Conservation (phyloP, 2,113 vertebrate genomes). For the Porphyrio hochstetteri region DNA sequence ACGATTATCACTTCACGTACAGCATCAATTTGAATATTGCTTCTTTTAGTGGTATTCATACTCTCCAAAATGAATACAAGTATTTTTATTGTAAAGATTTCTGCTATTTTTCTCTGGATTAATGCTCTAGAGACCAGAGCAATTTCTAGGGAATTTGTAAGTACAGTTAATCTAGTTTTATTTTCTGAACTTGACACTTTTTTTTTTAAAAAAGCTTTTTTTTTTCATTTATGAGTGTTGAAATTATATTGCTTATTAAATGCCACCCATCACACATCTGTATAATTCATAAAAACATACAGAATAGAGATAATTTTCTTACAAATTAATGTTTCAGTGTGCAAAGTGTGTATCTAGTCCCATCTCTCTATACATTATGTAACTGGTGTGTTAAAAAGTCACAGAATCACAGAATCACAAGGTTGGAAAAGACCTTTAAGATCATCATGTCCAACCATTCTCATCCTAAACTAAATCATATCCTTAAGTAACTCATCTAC, state of each 20-base stretch:
- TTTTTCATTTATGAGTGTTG: neutral
- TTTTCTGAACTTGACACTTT: neutral
- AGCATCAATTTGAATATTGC: neutral
- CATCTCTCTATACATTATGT: neutral
- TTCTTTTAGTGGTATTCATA: neutral
- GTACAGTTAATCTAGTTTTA: neutral
- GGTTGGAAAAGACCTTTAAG: no score
- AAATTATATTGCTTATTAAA: neutral
- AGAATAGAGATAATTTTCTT: neutral
- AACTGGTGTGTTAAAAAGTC: neutral
- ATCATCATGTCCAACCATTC: no score
- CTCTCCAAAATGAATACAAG: neutral
- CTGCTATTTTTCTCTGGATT: neutral
- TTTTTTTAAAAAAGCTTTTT: neutral
- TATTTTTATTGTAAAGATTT: neutral
- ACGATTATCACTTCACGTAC: neutral
- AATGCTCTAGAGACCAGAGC: neutral
- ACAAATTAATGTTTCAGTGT: neutral
- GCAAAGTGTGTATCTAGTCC: neutral
- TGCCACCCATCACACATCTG: neutral
- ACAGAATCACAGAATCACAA: no score
- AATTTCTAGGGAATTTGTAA: neutral
- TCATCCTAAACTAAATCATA: no score
- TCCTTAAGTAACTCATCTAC: no score
- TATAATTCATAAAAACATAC: neutral